These are phyloP conservation scores for Dolichallabes microphthalmus DNA, from an alignment of 2,113 vertebrate species.

Conservation along the genomic window DNA sequence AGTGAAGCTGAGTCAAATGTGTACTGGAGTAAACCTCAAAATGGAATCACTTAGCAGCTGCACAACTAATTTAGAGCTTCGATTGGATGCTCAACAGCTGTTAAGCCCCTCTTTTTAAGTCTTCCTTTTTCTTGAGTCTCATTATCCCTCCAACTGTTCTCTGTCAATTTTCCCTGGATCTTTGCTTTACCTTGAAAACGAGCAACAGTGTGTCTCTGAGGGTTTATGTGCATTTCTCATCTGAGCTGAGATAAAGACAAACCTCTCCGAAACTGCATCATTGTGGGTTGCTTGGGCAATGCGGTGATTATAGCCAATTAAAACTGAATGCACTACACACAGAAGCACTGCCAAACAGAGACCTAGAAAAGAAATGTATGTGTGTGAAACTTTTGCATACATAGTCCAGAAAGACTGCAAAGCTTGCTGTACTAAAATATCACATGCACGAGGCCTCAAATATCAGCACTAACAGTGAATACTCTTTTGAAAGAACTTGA, in stretches of 20 bases:
- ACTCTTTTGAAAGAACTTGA: background rate
- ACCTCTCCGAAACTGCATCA: slow-evolving; percentile 13
- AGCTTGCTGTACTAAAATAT: background rate
- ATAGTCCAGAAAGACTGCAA: slow-evolving; percentile 9
- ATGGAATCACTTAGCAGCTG: slow-evolving; percentile 32
- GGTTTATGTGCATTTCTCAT: slow-evolving; percentile 14
- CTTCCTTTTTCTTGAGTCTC: slow-evolving; percentile 43
- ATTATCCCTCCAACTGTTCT: slow-evolving; percentile 55
- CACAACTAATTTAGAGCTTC: slow-evolving; percentile 45
- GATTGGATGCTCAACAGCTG: slow-evolving; percentile 48
- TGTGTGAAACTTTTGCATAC: slow-evolving; percentile 19
- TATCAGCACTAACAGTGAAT: background rate
- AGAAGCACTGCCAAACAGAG: background rate
- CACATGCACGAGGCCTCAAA: background rate
- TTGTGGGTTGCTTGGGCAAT: slow-evolving; percentile 1
- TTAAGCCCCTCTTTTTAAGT: slow-evolving; percentile 42
- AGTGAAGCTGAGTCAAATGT: slow-evolving; percentile 39
- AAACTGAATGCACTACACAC: background rate
- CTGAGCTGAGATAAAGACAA: slow-evolving; percentile 29
- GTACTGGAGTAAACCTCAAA: slow-evolving; percentile 7
- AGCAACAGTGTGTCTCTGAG: slow-evolving; percentile 5
- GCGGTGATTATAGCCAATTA: slow-evolving; percentile 40
- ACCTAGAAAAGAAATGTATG: background rate
- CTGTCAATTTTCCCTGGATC: slow-evolving; percentile 31
- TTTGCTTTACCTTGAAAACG: slow-evolving; percentile 42